phyloP scores from a whole-genome alignment of 2,888 invertebrate species.

The Venustoraphidia nigricollis region DNA sequence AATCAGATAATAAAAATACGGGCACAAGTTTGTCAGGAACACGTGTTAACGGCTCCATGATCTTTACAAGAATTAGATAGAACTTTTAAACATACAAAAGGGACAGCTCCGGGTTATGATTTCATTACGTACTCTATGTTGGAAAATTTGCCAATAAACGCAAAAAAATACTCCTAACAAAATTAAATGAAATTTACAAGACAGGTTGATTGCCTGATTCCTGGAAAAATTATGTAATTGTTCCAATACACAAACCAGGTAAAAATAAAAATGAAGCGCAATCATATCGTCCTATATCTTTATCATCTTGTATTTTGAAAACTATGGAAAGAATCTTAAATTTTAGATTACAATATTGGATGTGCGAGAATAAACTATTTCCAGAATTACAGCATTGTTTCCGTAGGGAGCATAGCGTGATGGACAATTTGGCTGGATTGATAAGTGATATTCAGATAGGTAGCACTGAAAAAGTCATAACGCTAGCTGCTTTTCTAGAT shows the following conservation, averaged over 20 bases:
- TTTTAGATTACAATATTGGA: too few species aligned
- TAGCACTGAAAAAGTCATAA: too few species aligned
- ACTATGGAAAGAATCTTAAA: too few species aligned
- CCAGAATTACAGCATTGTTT: too few species aligned
- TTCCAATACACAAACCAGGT: slow-evolving; percentile 1
- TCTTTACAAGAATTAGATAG: neutral
- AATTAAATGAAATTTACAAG: neutral
- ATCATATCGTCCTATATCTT: neutral
- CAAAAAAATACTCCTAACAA: neutral
- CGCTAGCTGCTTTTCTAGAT: too few species aligned
- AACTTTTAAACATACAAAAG: neutral
- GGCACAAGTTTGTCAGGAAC: neutral
- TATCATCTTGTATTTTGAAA: too few species aligned
- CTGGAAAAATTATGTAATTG: slow-evolving; percentile 2
- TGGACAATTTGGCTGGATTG: too few species aligned
- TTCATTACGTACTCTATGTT: neutral
- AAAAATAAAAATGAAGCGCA: neutral
- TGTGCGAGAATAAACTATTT: too few species aligned
- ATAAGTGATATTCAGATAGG: too few species aligned
- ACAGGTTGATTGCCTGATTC: neutral
- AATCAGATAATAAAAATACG: neutral
- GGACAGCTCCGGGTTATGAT: neutral
- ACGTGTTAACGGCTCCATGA: neutral
- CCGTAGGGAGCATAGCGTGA: too few species aligned
- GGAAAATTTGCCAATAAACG: neutral